Base-by-base conservation (phyloP, 2,888 invertebrate species). In the Proisotoma minuta region DNA sequence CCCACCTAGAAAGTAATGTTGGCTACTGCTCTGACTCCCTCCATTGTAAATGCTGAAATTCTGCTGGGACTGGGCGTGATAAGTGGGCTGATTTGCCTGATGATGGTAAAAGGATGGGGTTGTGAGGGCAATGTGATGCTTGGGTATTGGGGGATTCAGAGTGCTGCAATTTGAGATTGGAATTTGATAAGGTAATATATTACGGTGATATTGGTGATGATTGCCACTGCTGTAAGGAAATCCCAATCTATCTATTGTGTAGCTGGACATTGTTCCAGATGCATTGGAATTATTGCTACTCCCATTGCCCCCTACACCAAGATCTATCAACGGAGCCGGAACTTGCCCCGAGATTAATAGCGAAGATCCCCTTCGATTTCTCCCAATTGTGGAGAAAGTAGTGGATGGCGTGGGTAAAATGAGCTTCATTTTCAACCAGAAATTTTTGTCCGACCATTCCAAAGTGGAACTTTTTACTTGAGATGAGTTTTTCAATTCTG, bases 381-480 rank as follows among this genome's bases (percentile, higher is more conserved):
- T 8, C 8, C 50, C 50, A 20, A 4, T 24, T 5, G 23, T 50
- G 15, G 34, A 34, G 34, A 34, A 34, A 34, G 34, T 34, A 10
- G 29, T n/a, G 1, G 63, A 60, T 34, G 64, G 61, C 8, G 61
- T 65, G 1, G 65, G 65, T 2, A 65, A 23, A 24, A 70, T 50
- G 40, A 68, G 58, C 60, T 70, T 70, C 28, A 70, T 49, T 50
- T 70, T 70, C 5, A 66, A 64, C 66, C 64, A 70, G 58, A 70
- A 70, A 40, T 66, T 68, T 23, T 62, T 64, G 66, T 70, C 70
- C 12, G 51, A 57, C 63, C 63, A 70, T 27, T 70, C 66, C 28
- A 70, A 52, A 57, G 62, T 51, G 27, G 61, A 59, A 40, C 57
- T 63, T 56, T 63, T 62, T 20, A 28, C 47, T 15, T 15, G 18